phyloP scores from a whole-genome alignment of 1,140 invertebrate genomes.

The Drosophila melanogaster region DNA sequence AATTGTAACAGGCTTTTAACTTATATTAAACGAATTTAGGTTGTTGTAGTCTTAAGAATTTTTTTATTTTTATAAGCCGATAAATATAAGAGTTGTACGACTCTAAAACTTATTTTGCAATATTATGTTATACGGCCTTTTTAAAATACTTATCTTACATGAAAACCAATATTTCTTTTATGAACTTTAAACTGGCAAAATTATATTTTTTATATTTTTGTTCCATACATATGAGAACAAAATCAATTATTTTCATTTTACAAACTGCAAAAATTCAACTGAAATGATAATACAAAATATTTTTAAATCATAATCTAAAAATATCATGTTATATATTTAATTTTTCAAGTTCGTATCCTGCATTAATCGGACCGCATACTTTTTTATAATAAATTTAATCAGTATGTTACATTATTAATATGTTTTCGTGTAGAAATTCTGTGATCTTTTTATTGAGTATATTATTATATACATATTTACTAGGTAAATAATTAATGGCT shows the following conservation, averaged over 20 bases:
- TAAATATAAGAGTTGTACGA: not conserved
- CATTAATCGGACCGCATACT: too few relatives aligned
- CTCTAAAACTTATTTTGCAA: not conserved
- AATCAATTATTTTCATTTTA: too few relatives aligned
- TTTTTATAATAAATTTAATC: not conserved
- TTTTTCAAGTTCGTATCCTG: too few relatives aligned
- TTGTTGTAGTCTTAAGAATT: constrained; percentile 8
- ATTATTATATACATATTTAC: constrained; percentile 9
- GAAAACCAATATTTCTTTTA: not conserved
- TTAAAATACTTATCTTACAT: not conserved
- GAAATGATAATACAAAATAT: too few relatives aligned
- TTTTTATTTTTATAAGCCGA: not conserved
- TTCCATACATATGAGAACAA: too few relatives aligned
- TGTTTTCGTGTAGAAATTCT: too few relatives aligned
- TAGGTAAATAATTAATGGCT: constrained; percentile 11
- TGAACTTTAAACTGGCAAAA: not conserved
- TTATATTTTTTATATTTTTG: too few relatives aligned
- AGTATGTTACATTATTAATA: not conserved
- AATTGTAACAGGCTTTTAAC: constrained; percentile 38
- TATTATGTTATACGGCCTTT: not conserved
- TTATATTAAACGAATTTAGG: constrained; percentile 30
- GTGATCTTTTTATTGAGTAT: not conserved
- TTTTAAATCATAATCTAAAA: too few relatives aligned
- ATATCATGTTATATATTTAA: too few relatives aligned
- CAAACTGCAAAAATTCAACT: too few relatives aligned